A percentile compares a stretch with the other conserved stretches of the same genome.
These are phyloP conservation scores for Stichopus horrens DNA, from an alignment of 53 echinoderm and acorn worm species.

Conservation along the genomic window DNA sequence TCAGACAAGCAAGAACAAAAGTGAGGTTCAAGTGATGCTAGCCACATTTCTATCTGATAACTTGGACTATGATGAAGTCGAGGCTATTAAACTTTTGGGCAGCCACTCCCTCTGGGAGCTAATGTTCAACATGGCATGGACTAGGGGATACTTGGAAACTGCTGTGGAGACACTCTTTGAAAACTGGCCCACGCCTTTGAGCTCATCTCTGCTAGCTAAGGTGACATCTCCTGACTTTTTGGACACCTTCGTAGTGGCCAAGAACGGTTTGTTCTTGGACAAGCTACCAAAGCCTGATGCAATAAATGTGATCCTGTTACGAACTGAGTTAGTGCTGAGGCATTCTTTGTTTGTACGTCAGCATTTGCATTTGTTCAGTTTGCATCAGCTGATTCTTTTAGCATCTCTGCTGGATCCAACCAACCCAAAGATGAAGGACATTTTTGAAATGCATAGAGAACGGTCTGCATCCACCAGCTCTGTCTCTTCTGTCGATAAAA, in stretches of 20 bases:
- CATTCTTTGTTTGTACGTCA: slow-evolving; percentile 3
- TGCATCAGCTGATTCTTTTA: slow-evolving; percentile 58
- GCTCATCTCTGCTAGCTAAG: not conserved
- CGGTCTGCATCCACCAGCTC: slow-evolving; percentile 44
- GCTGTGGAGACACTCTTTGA: slow-evolving; percentile 64
- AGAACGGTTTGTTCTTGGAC: slow-evolving; percentile 9
- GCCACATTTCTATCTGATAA: slow-evolving; percentile 74
- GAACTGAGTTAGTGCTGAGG: slow-evolving; percentile 3
- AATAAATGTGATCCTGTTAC: not conserved
- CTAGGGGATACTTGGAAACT: slow-evolving; percentile 60
- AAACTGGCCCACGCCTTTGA: slow-evolving; percentile 22
- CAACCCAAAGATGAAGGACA: slow-evolving; percentile 71
- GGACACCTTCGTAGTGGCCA: slow-evolving; percentile 12
- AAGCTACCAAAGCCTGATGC: slow-evolving; percentile 14
- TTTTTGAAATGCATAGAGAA: slow-evolving; percentile 48
- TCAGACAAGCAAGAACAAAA: slow-evolving; percentile 57
- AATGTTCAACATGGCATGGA: slow-evolving; percentile 82
- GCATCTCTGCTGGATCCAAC: slow-evolving; percentile 93
- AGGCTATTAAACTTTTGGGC: slow-evolving; percentile 66
- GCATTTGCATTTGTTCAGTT: slow-evolving; percentile 39
- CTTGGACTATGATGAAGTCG: slow-evolving; percentile 90
- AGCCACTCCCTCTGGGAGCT: slow-evolving; percentile 72
- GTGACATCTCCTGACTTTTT: slow-evolving; percentile 25
- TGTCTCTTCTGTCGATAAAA: slow-evolving; percentile 37
- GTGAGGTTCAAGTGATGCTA: not conserved